Conservation (phyloP, 2,113 vertebrate genomes). For the Pongo pygmaeus region DNA sequence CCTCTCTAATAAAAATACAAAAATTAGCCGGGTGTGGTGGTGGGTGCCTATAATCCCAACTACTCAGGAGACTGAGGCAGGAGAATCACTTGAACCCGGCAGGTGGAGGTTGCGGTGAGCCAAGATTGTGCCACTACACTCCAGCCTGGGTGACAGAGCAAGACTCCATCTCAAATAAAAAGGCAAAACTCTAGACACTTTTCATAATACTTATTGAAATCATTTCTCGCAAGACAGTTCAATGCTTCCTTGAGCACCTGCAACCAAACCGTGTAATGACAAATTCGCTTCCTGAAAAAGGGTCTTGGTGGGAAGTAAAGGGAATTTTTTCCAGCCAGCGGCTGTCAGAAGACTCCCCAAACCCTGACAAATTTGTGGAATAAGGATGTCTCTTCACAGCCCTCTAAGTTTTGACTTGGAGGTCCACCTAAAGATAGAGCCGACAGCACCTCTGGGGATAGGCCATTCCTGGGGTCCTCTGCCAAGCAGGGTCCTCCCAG, state of each 20-base stretch:
- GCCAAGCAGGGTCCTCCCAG: background rate
- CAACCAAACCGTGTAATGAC: background rate
- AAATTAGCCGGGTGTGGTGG: too few species aligned
- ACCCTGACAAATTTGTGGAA: background rate
- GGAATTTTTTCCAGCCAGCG: background rate
- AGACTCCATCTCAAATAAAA: too few species aligned
- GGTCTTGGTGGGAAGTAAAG: background rate
- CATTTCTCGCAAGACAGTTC: background rate
- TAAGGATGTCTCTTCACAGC: background rate
- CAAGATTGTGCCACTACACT: too few species aligned
- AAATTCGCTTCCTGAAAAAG: background rate
- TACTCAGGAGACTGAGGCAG: too few species aligned
- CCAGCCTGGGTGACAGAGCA: too few species aligned
- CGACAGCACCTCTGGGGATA: background rate
- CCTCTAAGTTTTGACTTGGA: background rate
- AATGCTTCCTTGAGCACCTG: background rate
- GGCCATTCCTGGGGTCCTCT: background rate
- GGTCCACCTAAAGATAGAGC: background rate
- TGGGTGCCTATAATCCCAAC: too few species aligned
- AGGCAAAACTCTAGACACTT: too few species aligned
- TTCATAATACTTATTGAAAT: background rate
- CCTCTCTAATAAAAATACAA: too few species aligned
- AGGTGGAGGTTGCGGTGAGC: too few species aligned
- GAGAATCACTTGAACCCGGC: too few species aligned
- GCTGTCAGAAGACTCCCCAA: background rate